Conservation (phyloP, 2,113 vertebrate species). For the Symphodus melops region DNA sequence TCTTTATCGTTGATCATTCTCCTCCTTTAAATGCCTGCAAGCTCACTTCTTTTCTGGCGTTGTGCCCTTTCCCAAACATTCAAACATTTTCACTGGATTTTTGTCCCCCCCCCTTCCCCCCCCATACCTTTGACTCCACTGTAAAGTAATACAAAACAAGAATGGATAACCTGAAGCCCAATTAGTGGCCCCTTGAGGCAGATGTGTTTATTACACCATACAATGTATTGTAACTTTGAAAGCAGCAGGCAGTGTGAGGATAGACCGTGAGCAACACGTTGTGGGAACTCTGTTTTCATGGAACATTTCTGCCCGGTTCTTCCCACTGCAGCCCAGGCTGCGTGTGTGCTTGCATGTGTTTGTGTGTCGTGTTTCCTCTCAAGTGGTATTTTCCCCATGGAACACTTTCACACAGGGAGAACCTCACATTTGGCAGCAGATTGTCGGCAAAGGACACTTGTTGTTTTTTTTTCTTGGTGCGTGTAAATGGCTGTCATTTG, state of each 20-base stretch:
- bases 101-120: not conserved
- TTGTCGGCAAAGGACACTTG: conserved; percentile 24
- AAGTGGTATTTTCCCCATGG: conserved; percentile 59
- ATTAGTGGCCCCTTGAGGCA: not conserved
- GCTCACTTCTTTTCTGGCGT: conserved; percentile 6
- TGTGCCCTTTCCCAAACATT: not conserved
- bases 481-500: conserved; percentile 17
- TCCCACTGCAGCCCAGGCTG: conserved; percentile 7
- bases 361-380: conserved; percentile 19
- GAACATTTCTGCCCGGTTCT: conserved; percentile 57
- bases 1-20: conserved; percentile 19
- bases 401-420: conserved; percentile 67
- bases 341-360: conserved; percentile 4
- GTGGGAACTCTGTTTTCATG: conserved; percentile 58
- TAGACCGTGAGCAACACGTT: conserved; percentile 30
- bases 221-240: not conserved
- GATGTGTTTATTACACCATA: not conserved
- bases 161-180: not conserved
- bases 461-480: conserved; percentile 22
- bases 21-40: not conserved
- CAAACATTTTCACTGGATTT: not conserved
- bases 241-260: not conserved
- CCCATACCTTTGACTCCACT: not conserved
- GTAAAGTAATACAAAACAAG: not conserved
- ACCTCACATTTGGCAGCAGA: conserved; percentile 65